These are phyloP conservation scores for Budorcas taxicolor DNA, from an alignment of 2,113 vertebrate genomes.

Conservation along the genomic window DNA sequence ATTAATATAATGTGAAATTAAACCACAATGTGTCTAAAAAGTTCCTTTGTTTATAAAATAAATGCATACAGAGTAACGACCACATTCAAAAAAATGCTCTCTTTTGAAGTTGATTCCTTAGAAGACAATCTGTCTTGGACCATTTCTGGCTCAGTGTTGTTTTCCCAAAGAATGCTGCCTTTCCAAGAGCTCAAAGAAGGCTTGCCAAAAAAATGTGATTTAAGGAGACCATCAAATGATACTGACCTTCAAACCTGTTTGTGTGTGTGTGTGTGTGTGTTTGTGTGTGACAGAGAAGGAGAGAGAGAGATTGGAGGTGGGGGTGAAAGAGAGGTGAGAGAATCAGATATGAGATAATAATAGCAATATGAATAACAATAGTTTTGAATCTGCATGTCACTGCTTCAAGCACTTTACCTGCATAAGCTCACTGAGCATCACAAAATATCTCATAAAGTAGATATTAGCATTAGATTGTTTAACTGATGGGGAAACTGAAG, in stretches of 20 bases:
- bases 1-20: neutral
- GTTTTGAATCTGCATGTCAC: neutral
- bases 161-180: neutral
- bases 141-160: neutral
- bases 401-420: neutral
- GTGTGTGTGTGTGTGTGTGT: neutral
- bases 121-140: neutral
- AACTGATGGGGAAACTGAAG: neutral
- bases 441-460: neutral
- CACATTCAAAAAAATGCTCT: neutral
- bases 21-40: neutral
- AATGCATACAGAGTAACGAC: neutral
- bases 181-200: neutral
- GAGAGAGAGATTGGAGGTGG: neutral
- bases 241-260: neutral
- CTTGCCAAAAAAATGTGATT: neutral
- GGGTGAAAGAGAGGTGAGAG: neutral
- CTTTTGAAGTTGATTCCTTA: neutral
- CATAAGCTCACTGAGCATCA: neutral
- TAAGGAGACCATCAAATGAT: neutral
- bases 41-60: neutral
- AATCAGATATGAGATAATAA: neutral
- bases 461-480: neutral
- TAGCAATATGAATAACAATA: neutral
- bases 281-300: neutral